phyloP scores from a whole-genome alignment of 2,113 vertebrate species.

The Onychostoma macrolepis region DNA sequence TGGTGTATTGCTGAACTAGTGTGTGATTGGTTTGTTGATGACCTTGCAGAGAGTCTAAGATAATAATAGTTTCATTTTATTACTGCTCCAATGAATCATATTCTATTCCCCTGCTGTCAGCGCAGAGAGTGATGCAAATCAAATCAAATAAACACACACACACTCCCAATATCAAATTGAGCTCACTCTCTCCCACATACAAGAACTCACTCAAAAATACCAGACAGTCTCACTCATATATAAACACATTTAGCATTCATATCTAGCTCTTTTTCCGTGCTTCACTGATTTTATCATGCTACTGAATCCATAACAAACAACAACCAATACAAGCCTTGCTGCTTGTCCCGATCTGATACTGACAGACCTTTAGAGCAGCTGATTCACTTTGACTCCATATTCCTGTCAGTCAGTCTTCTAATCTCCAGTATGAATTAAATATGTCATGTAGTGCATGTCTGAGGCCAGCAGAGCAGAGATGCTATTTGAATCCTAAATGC shows the following conservation, averaged over 20 bases:
- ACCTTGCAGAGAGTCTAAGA: slow-evolving; percentile 18
- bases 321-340: not conserved
- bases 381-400: slow-evolving; percentile 27
- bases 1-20: not conserved
- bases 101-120: not conserved
- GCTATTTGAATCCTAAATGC: not conserved
- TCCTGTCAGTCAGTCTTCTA: slow-evolving; percentile 1
- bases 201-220: not conserved
- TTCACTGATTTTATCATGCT: slow-evolving; percentile 27
- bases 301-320: slow-evolving; percentile 4
- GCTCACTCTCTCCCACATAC: not conserved
- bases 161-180: not conserved
- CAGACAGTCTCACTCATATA: not conserved
- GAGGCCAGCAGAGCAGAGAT: slow-evolving; percentile 12
- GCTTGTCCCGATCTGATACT: slow-evolving; percentile 10
- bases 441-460: slow-evolving; percentile 31
- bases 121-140: slow-evolving; percentile 2
- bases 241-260: slow-evolving; percentile 21
- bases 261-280: not conserved
- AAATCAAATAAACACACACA: not conserved
- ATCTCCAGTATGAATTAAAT: slow-evolving; percentile 17
- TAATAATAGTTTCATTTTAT: slow-evolving; percentile 35
- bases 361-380: slow-evolving; percentile 14
- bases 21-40: slow-evolving; percentile 12
- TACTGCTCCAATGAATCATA: slow-evolving; percentile 12